These are phyloP conservation scores for Sinella curviseta DNA, from an alignment of 1,140 invertebrate species.

Conservation along the genomic window DNA sequence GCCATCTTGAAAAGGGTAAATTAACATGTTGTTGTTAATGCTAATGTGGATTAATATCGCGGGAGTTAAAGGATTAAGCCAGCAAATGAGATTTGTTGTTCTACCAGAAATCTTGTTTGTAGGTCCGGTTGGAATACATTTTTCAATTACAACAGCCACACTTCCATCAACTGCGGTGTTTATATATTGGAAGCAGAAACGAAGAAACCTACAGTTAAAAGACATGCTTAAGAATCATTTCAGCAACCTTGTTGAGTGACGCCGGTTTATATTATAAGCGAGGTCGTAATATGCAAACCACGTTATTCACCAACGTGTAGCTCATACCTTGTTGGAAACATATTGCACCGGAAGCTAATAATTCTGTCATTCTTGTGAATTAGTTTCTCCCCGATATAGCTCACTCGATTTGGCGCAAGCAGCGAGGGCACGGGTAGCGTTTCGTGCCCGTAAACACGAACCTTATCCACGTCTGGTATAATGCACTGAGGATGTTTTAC, in stretches of 20 bases:
- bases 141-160: constrained; percentile 45
- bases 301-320: no score
- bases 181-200: constrained; percentile 48
- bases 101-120: constrained; percentile 35
- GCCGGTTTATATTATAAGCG: no score
- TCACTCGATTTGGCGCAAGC: constrained; percentile 34
- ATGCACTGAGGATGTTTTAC: constrained; percentile 37
- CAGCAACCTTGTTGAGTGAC: no score
- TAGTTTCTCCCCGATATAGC: constrained; percentile 44
- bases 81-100: neutral
- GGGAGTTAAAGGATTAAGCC: neutral
- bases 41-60: neutral
- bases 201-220: constrained; percentile 33
- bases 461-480: constrained; percentile 34
- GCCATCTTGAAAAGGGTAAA: constrained; percentile 55
- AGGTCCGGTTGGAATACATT: constrained; percentile 42
- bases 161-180: constrained; percentile 45
- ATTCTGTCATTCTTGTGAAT: constrained; percentile 26
- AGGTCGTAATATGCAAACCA: no score
- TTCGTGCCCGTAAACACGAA: constrained; percentile 46
- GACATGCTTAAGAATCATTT: neutral
- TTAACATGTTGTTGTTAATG: neutral
- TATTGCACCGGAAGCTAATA: constrained; percentile 33
- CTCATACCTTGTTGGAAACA: constrained; percentile 34
- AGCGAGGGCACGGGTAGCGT: constrained; percentile 34